Evolutionary conservation across 2,888 invertebrate species (phyloP).

Genomic region (Tupiocoris notatus): DNA sequence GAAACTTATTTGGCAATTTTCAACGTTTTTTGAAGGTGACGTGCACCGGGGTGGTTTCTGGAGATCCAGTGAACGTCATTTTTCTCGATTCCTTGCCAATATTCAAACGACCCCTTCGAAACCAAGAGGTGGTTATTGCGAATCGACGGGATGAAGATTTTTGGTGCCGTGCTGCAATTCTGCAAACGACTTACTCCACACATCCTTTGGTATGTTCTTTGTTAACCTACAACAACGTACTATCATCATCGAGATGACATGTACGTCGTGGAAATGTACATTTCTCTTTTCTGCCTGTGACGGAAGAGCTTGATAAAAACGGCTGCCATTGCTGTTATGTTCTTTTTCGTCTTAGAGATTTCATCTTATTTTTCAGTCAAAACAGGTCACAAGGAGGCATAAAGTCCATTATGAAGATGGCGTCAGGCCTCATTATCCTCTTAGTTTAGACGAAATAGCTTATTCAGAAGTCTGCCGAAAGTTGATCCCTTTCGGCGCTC

Average conservation of each 20-base stretch:
- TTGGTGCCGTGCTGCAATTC: neutral
- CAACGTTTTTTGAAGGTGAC: neutral
- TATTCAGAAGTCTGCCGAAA: conserved; percentile 14
- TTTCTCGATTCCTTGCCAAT: neutral
- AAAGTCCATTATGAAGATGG: neutral
- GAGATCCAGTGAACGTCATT: neutral
- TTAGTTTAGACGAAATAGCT: conserved; percentile 18
- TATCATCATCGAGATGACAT: too few relatives aligned
- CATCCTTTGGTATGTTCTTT: too few relatives aligned
- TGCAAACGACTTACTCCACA: neutral
- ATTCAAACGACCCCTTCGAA: neutral
- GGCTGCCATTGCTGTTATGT: too few relatives aligned
- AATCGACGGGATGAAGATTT: neutral
- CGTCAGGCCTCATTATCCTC: neutral
- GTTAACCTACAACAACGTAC: too few relatives aligned
- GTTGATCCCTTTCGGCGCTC: conserved; percentile 13
- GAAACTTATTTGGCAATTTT: too few relatives aligned
- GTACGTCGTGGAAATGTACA: too few relatives aligned
- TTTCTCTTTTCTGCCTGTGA: too few relatives aligned
- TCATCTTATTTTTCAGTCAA: neutral
- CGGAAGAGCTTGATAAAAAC: too few relatives aligned
- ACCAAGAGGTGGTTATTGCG: neutral
- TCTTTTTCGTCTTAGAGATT: too few relatives aligned
- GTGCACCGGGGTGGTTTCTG: neutral
- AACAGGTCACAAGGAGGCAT: neutral